phyloP scores from a whole-genome alignment of 1,140 invertebrate species.

The Meloidogyne floridensis region DNA sequence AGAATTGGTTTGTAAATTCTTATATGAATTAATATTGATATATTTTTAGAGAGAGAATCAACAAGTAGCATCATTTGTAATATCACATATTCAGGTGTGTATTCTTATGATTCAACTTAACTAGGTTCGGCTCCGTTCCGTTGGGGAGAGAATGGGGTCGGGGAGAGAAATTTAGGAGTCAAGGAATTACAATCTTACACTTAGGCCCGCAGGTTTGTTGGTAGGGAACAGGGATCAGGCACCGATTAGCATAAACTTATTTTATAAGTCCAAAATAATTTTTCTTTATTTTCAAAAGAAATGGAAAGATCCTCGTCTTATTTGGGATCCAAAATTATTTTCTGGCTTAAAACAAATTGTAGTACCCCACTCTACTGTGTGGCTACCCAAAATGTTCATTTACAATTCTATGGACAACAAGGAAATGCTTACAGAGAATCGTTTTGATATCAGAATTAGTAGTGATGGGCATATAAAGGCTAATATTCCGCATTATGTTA shows the following conservation, averaged over 20 bases:
- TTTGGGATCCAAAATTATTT: constrained; percentile 45
- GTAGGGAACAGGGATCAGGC: too few species aligned
- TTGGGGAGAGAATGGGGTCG: too few species aligned
- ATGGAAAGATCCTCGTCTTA: constrained; percentile 49
- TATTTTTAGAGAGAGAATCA: constrained; percentile 51
- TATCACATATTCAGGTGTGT: constrained; percentile 51
- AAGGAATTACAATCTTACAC: too few species aligned
- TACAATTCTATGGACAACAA: constrained; percentile 59
- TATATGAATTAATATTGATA: too few species aligned
- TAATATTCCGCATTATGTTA: constrained; percentile 62
- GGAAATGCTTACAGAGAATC: constrained; percentile 58
- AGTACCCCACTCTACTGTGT: constrained; percentile 46
- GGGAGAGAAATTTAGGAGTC: too few species aligned
- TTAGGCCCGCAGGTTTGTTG: too few species aligned
- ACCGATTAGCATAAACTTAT: too few species aligned
- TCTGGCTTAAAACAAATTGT: constrained; percentile 46
- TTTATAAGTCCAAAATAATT: too few species aligned
- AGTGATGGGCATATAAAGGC: constrained; percentile 53
- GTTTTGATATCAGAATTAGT: constrained; percentile 52
- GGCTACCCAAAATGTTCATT: constrained; percentile 56
- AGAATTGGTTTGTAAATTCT: constrained; percentile 42
- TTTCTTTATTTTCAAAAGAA: too few species aligned
- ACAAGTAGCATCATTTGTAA: constrained; percentile 54
- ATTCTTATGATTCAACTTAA: too few species aligned
- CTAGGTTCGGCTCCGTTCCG: too few species aligned